These are phyloP conservation scores for Macropis europaea DNA, from an alignment of 2,888 invertebrate species.

Conservation along the genomic window DNA sequence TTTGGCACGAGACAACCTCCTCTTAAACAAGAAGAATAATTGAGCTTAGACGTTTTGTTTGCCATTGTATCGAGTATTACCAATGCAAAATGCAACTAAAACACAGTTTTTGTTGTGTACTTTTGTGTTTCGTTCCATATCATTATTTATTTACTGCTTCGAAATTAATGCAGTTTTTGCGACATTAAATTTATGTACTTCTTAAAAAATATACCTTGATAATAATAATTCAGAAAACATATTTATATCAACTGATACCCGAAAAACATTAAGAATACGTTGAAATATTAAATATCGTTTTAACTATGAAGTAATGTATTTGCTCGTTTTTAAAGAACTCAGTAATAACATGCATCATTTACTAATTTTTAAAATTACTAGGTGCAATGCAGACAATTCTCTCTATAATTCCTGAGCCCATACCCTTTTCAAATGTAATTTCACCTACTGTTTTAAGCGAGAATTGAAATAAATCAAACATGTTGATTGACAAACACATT, in stretches of 20 bases:
- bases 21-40: constrained; percentile 45
- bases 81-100: constrained; percentile 14
- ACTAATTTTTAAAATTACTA: constrained; percentile 16
- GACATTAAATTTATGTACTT: background rate
- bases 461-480: constrained; percentile 1
- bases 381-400: background rate
- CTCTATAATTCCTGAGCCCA: background rate
- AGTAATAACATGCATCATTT: background rate
- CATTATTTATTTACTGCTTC: background rate
- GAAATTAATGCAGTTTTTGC: background rate
- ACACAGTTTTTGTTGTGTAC: background rate
- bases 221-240: too few species aligned
- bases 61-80: constrained; percentile 8
- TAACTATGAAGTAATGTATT: background rate
- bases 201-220: too few species aligned
- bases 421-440: background rate
- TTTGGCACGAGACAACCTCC: constrained; percentile 69
- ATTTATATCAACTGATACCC: too few species aligned
- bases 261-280: too few species aligned
- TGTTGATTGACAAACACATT: constrained; percentile 18
- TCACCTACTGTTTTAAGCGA: background rate
- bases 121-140: background rate
- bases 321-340: background rate
- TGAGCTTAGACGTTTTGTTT: background rate
- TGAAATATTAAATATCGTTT: background rate